Evolutionary conservation across 2,797 vertebrate species (phyloP), one percentile per base, ranked within the genome.

Genomic region (Uromys caudimaculatus): DNA sequence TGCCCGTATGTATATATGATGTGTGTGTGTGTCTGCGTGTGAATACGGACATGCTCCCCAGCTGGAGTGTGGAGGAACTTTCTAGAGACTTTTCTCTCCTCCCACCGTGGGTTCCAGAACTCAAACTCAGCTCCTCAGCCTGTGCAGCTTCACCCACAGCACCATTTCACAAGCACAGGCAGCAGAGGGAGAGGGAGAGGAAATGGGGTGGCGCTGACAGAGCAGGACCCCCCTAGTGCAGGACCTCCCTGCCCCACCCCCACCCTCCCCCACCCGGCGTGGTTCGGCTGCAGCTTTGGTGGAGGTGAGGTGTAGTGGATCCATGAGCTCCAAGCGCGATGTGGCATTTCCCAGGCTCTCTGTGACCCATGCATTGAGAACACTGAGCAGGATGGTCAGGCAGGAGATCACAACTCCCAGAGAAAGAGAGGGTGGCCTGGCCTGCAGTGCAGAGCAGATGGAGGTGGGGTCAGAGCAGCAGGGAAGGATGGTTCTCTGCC

Each of bases 301-400:
- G 21, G 24, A 16, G 77, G 29, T 41, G 9, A 69, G 64, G 7
- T 24, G 4, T 27, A 13, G 52, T 27, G 6, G 44, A 27, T 11
- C 58, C 16, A 10, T 2, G 21, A 81, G 41, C 54, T 3, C 38
- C 9, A 6, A 38, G 44, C 54, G 41, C 3, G 6, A 24, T 6
- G 0, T 7, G 13, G 10, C 6, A 5, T 38, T 38, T 16, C 9
- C 13, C 23, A 32, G 64, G 44, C 44, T 41, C 27, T 1, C 78
- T 2, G 6, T 0, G 21, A 77, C 78, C n/a, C 0, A 0, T 8
- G 24, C 41, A 0, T 0, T 8, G 67, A n/a, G 83, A 54, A 62
- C 5, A 8, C 23, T 4, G 9, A 32, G 27, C 6, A 0, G 2
- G 14, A 1, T 0, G 0, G 9, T 32, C 89, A 27, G 2, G 56